Conservation (phyloP, 2,797 vertebrate genomes). For the Austrolebias charrua region DNA sequence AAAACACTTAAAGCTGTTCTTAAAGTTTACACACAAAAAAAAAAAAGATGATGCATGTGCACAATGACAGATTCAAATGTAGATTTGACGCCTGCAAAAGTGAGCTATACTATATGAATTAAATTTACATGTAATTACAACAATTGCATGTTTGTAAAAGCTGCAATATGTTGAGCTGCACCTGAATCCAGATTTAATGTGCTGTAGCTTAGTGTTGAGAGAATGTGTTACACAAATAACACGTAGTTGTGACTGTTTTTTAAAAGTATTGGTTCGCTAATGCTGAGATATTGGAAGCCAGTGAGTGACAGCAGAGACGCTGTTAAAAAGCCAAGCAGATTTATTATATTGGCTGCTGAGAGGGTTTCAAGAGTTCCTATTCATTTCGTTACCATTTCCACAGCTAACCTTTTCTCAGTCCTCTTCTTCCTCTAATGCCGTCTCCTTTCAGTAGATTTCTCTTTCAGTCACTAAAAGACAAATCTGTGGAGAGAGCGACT, state of each 20-base stretch:
- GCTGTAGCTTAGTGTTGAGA: slow-evolving; percentile 6
- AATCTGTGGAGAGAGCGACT: slow-evolving; percentile 62
- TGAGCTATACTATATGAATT: slow-evolving; percentile 3
- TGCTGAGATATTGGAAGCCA: slow-evolving; percentile 23
- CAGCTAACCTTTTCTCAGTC: slow-evolving; percentile 38
- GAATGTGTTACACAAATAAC: slow-evolving; percentile 24
- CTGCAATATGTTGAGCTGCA: slow-evolving; percentile 16
- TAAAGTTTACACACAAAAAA: too few relatives aligned
- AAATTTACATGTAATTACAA: slow-evolving; percentile 20
- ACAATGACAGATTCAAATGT: neutral
- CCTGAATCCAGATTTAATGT: slow-evolving; percentile 29
- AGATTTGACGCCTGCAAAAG: neutral
- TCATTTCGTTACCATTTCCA: slow-evolving; percentile 54
- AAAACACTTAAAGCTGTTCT: too few relatives aligned
- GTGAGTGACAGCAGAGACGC: slow-evolving; percentile 13
- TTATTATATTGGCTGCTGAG: slow-evolving; percentile 51
- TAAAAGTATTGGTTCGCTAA: neutral
- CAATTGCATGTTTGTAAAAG: slow-evolving; percentile 25
- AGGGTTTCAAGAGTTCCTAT: slow-evolving; percentile 64
- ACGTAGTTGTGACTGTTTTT: slow-evolving; percentile 25
- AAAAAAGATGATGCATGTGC: too few relatives aligned
- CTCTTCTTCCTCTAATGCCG: slow-evolving; percentile 17
- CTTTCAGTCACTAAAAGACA: slow-evolving; percentile 61
- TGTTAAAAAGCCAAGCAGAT: slow-evolving; percentile 31
- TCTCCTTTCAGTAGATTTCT: slow-evolving; percentile 56